Conservation (phyloP, 2,113 vertebrate species). For the Grus americana region DNA sequence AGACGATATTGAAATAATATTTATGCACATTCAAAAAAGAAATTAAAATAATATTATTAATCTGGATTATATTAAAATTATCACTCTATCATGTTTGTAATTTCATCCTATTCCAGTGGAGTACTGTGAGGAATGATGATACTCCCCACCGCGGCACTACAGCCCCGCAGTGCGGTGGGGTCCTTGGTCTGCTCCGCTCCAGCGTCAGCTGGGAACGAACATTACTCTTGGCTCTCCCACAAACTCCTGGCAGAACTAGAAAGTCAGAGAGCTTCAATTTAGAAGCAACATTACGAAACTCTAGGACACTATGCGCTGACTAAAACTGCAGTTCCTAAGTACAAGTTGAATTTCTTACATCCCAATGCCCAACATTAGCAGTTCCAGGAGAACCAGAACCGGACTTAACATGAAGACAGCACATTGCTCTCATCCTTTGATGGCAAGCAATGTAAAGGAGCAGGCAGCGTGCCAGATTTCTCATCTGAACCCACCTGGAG, state of each 20-base stretch:
- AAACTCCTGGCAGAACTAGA: not conserved
- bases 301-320: not conserved
- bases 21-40: not conserved
- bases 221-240: not conserved
- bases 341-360: not conserved
- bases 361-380: fast-evolving
- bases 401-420: not conserved
- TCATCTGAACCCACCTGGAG: not conserved
- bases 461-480: fast-evolving
- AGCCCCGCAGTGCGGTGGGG: fast-evolving
- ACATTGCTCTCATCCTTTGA: no score
- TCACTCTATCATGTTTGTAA: not conserved
- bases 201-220: not conserved
- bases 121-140: not conserved
- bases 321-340: not conserved
- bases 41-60: not conserved
- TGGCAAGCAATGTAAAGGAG: not conserved
- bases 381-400: not conserved
- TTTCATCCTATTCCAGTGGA: not conserved
- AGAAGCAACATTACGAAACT: not conserved
- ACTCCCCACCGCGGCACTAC: not conserved
- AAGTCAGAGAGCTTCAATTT: not conserved
- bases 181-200: not conserved
- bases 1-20: not conserved
- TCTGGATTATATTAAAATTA: not conserved